A percentile compares a stretch with the other conserved stretches of the same genome.
Evolutionary conservation across 2,888 invertebrate genomes (phyloP).

Genomic region (Archaeoteleia sp.): DNA sequence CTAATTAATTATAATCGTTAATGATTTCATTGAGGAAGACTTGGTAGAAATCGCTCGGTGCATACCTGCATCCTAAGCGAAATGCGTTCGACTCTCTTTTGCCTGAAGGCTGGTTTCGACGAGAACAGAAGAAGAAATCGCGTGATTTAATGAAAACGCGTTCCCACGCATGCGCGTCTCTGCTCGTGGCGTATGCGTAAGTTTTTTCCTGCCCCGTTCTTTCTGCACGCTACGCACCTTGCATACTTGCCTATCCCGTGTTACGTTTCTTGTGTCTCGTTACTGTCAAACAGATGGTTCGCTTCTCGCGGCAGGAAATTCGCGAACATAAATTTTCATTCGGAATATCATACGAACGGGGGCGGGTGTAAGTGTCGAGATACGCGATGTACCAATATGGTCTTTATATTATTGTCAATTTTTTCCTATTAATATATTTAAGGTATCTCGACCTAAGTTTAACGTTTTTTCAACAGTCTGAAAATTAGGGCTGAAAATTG

Average conservation of each 20-base stretch:
- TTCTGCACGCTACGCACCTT: slow-evolving; percentile 53
- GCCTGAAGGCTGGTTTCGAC: slow-evolving; percentile 9
- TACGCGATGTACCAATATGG: background rate
- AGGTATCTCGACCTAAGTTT: no score
- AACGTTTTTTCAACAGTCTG: no score
- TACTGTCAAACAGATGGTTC: slow-evolving; percentile 51
- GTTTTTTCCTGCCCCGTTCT: slow-evolving; percentile 41
- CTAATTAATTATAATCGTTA: no score
- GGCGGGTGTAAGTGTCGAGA: slow-evolving; percentile 13
- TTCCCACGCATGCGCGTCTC: slow-evolving; percentile 69
- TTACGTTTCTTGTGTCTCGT: slow-evolving; percentile 48
- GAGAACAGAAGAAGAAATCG: slow-evolving; percentile 60
- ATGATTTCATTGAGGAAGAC: slow-evolving; percentile 10
- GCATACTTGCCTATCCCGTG: slow-evolving; percentile 53
- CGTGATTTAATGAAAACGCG: slow-evolving; percentile 71
- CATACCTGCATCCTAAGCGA: slow-evolving; percentile 6
- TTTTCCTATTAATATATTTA: no score
- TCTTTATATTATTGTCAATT: slow-evolving; percentile 2
- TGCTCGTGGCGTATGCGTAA: slow-evolving; percentile 52
- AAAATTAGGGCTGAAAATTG: no score
- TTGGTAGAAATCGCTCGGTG: slow-evolving; percentile 4
- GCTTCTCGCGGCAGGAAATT: slow-evolving; percentile 47
- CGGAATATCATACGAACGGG: slow-evolving; percentile 13
- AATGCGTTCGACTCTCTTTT: no score
- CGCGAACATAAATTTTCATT: slow-evolving; percentile 51